phyloP scores from a whole-genome alignment of 2,888 invertebrate species.

The Drosophila tanythrix region DNA sequence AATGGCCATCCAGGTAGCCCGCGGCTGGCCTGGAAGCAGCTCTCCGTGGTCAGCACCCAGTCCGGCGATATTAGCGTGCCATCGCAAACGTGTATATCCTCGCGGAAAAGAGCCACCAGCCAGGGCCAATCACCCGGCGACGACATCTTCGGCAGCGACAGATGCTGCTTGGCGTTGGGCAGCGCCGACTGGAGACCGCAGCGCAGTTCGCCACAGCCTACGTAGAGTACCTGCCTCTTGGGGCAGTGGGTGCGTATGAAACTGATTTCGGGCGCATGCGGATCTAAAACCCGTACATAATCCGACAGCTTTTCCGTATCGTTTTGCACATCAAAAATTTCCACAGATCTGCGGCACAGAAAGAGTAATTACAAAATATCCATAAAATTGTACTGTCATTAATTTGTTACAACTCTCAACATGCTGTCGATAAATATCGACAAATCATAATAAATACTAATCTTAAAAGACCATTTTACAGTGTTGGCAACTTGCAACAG shows the following conservation, averaged over 20 bases:
- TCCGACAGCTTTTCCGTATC: conserved; percentile 87
- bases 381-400: neutral
- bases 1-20: conserved; percentile 94
- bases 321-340: conserved; percentile 88
- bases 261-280: conserved; percentile 91
- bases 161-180: conserved; percentile 81
- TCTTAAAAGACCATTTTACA: neutral
- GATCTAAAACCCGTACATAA: conserved; percentile 93
- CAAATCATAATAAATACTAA: too few species aligned
- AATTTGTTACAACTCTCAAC: neutral
- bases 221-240: conserved; percentile 91
- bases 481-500: neutral
- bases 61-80: conserved; percentile 91
- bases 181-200: conserved; percentile 89
- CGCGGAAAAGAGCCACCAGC: conserved; percentile 93
- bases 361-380: neutral
- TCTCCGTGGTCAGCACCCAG: conserved; percentile 94
- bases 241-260: conserved; percentile 92
- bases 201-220: conserved; percentile 91
- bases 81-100: conserved; percentile 95
- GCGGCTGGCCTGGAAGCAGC: conserved; percentile 95
- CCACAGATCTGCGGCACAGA: conserved; percentile 87
- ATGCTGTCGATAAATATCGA: neutral
- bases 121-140: conserved; percentile 96
- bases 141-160: conserved; percentile 89